Base-by-base conservation (phyloP, 2,113 vertebrate genomes). In the Semnornis frantzii region DNA sequence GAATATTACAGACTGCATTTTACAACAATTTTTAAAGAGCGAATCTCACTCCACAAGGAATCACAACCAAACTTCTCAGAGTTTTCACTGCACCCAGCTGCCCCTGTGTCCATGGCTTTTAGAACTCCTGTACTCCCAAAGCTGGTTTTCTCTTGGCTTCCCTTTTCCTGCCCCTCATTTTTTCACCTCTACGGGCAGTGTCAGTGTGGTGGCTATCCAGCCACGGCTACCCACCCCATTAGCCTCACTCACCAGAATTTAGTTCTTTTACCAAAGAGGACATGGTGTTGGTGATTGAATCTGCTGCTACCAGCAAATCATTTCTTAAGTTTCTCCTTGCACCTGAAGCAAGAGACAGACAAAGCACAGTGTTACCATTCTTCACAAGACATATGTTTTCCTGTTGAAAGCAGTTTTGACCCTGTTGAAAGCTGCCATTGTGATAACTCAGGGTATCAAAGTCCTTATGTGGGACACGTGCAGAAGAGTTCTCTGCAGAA, bases 201-300 rank as follows among this genome's bases (percentile, higher is more conserved):
- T 50, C 55, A 73, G 1, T 19, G 31, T 27, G 46, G 12, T 6
- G 30, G 74, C 31, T 55, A 64, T 14, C 63, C 52, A 34, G 10
- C 8, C 12, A 52, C 8, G 23, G 12, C 31, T 55, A 68, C 16
- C 63, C 52, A 37, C 12, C 8, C 12, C 68, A 0, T 48, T 31
- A 87, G 93, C 31, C 46, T 60, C 42, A 96, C 97, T 93, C 95
- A 99, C 99, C 99, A 57, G 99, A 99, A 95, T 99, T 99, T n/a
- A 99, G 98, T 91, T 99, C 99, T 96, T 98, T 99, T 85, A 99
- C 99, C 42, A 99, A 97, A 66, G 99, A 99, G 21, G 99, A 99
- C 99, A 99, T 99, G 48, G 99, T 99, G 95, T 99, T 99, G 92
- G 99, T 99, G 95, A 99, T 99, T 79, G 99, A 99, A 97, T 99